Evolutionary conservation across 2,113 vertebrate genomes (phyloP).

Genomic region (Malurus alboscapulatus): DNA sequence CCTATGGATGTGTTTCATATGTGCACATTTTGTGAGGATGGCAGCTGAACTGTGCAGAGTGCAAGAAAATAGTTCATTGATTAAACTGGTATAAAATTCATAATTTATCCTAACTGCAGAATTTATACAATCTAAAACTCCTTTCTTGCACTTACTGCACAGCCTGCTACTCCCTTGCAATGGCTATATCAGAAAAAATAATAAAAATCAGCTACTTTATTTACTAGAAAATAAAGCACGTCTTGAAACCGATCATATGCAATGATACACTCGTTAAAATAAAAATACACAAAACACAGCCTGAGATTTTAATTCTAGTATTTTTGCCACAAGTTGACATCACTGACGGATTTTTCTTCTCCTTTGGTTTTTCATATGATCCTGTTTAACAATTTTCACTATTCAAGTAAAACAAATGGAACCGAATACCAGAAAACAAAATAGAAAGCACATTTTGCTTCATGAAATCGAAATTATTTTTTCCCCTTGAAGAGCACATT

Average conservation of each 20-base stretch:
- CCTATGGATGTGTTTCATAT: not conserved
- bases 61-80: not conserved
- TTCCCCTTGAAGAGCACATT: conserved; percentile 5
- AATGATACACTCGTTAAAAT: conserved; percentile 36
- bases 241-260: not conserved
- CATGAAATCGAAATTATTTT: not conserved
- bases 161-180: not conserved
- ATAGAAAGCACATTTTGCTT: conserved; percentile 17
- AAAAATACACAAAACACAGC: conserved; percentile 52
- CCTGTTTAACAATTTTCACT: not conserved
- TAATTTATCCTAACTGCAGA: not conserved
- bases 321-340: conserved; percentile 2
- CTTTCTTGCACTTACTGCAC: not conserved
- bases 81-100: not conserved
- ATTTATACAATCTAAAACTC: not conserved
- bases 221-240: conserved; percentile 21
- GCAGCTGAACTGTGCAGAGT: not conserved
- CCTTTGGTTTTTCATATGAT: conserved; percentile 57
- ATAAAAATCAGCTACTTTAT: not conserved
- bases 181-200: not conserved
- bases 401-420: conserved; percentile 61
- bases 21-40: not conserved
- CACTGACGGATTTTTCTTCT: not conserved
- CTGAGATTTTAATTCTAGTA: conserved; percentile 58
- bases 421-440: conserved; percentile 34